Base-by-base conservation (phyloP, 1,140 invertebrate genomes). In the Stenopsyche tienmushanensis region DNA sequence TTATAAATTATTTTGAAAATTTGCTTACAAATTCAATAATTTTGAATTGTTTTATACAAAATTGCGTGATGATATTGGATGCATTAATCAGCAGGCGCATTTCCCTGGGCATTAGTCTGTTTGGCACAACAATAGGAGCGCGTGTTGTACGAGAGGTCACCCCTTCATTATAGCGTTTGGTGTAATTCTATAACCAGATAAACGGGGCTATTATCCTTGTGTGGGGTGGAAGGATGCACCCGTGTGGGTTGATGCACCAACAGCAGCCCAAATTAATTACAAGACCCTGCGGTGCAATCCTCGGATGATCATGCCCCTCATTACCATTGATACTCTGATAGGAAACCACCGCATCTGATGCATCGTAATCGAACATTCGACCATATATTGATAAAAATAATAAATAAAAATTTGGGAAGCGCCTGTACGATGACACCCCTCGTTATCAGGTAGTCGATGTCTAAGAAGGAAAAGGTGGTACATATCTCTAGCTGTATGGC, bases 391-490 rank as follows among this genome's bases (percentile, higher is more conserved):
- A n/a, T n/a, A n/a, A n/a, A n/a, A n/a, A n/a, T n/a, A n/a, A n/a
- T n/a, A n/a, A n/a, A n/a, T n/a, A n/a, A n/a, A n/a, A n/a, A n/a
- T n/a, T n/a, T n/a, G n/a, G n/a, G n/a, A n/a, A n/a, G n/a, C n/a
- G n/a, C n/a, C n/a, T n/a, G n/a, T n/a, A n/a, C n/a, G n/a, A n/a
- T n/a, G n/a, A n/a, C n/a, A n/a, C n/a, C n/a, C n/a, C n/a, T n/a
- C 45, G 45, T 29, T 15, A 50, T 24, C 15, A 21, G 50, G 50
- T 53, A 53, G 50, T 53, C 50, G 21, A n/a, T 49, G 45, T 21
- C 9, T 17, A 53, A 57, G 54, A 57, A 57, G 54, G 54, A 57
- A 57, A 57, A 34, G 54, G 1, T 13, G 41, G 54, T 57, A n/a
- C n/a, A n/a, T n/a, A n/a, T n/a, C n/a, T n/a, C n/a, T n/a, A 41